A percentile compares a stretch with the other conserved stretches of the same genome.
These are phyloP conservation scores for Smittia aterrima DNA, from an alignment of 2,888 invertebrate species.

Conservation along the genomic window DNA sequence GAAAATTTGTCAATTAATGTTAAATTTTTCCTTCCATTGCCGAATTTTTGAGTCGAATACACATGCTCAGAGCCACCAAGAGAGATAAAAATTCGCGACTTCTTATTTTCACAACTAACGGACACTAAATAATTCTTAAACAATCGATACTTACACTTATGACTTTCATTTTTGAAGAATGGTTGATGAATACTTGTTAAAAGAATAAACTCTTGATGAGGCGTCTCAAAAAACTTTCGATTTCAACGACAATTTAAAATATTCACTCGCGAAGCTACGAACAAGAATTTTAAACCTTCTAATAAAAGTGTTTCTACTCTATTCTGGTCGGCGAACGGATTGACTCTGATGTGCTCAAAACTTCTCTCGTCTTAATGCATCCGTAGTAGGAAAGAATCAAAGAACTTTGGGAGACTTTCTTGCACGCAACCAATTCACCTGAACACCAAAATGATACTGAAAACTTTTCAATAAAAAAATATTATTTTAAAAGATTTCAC, in stretches of 20 bases:
- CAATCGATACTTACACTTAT: slow-evolving; percentile 8
- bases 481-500: slow-evolving; percentile 40
- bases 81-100: background rate
- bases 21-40: background rate
- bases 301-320: too few relatives aligned
- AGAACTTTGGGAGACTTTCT: background rate
- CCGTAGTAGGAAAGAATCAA: background rate
- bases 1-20: background rate
- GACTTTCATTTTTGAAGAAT: background rate
- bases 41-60: background rate
- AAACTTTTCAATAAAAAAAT: slow-evolving; percentile 31
- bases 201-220: background rate
- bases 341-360: background rate
- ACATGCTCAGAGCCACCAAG: background rate
- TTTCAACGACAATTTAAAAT: too few relatives aligned
- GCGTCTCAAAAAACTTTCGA: background rate
- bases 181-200: background rate
- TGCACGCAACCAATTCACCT: slow-evolving; percentile 30
- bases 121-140: background rate
- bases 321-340: too few relatives aligned
- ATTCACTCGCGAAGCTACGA: too few relatives aligned
- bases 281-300: too few relatives aligned
- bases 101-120: background rate
- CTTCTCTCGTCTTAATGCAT: background rate
- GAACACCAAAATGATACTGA: slow-evolving; percentile 40